Evolutionary conservation across 2,113 vertebrate genomes (phyloP), one percentile per base, ranked within the genome.

Genomic region (Gallinago paraguaiae): DNA sequence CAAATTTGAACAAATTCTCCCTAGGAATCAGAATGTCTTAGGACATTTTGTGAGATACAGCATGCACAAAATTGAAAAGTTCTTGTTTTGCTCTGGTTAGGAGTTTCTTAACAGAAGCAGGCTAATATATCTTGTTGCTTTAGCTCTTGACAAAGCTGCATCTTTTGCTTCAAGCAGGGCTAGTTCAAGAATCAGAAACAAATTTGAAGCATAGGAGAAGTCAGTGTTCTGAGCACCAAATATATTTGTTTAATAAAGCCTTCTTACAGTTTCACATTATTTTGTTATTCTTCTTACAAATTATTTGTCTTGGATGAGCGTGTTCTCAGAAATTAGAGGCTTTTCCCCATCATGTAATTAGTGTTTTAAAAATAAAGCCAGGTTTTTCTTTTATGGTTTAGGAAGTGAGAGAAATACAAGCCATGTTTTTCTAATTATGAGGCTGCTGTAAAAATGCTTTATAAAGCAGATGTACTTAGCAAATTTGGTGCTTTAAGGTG

Each of bases 321-420:
- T 90, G 17, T 95, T 92, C 77, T 92, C 51, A 97, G 64, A 97
- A 96, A 97, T 95, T 70, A 96, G 76, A 95, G 70, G 51, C 75
- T 96, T 94, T 79, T 82, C 41, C 31, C 45, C 41, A 46, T 96
- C 86, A 54, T 91, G 69, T 94, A 97, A 95, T 97, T 96, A 94
- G 65, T 81, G 59, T 84, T 97, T 97, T 95, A 96, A 97, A 97
- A 97, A 93, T 95, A 97, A 97, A 98, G 61, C 71, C 91, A 88
- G 64, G 0, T 1, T 51, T 88, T 92, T 92, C 39, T 39, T 96
- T 92, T 77, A 82, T 93, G 78, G 69, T 68, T 82, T 97, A 82
- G 86, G 79, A 84, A 96, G 77, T 96, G 74, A 56, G 13, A 92
- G 88, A 94, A 93, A 97, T 96, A 91, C 64, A 95, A 96, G 56